Evolutionary conservation across 2,888 invertebrate species (phyloP), one percentile per base, ranked within the genome.

Genomic region (Hedya salicella): DNA sequence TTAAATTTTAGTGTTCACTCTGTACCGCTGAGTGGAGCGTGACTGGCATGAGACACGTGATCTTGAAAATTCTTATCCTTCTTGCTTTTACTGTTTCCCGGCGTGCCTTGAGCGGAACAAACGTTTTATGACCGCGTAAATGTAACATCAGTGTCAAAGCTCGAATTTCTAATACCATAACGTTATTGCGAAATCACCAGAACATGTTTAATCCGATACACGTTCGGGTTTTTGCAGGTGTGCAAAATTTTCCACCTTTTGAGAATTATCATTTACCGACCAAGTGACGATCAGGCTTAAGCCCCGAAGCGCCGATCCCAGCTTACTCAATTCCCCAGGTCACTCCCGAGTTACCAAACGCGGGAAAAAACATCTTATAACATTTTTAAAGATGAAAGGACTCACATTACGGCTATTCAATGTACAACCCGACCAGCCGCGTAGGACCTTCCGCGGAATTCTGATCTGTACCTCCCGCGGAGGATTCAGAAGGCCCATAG

Each of bases 351-450:
- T 65, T 52, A 48, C n/a, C 16, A 48, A 56, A 36, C 63, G 30
- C 52, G 39, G 40, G 59, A 59, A 66, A 65, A 65, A 66, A n/a
- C n/a, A 66, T 66, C 65, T 66, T 60, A 66, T 60, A 60, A 60
- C 65, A 32, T 66, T 66, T 60, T 66, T 60, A 66, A 66, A 66
- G 48, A 66, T 66, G 65, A 66, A 66, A 66, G 53, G 60, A 60
- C 53, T 65, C 53, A 19, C 60, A 70, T 70, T 70, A 70, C 63
- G 30, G 66, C 60, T 56, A 59, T 69, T 69, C 65, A 60, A 66
- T 65, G 52, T 65, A 59, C 59, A 48, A 19, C 49, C 42, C 61
- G 50, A 49, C 65, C 64, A 59, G 19, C 42, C 61, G 6, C 21
- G 21, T 14, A 9, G 49, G 67, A 53, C 32, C 67, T 32, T n/a